phyloP scores from a whole-genome alignment of 1,140 invertebrate genomes.

The Drosophila subpulchrella region DNA sequence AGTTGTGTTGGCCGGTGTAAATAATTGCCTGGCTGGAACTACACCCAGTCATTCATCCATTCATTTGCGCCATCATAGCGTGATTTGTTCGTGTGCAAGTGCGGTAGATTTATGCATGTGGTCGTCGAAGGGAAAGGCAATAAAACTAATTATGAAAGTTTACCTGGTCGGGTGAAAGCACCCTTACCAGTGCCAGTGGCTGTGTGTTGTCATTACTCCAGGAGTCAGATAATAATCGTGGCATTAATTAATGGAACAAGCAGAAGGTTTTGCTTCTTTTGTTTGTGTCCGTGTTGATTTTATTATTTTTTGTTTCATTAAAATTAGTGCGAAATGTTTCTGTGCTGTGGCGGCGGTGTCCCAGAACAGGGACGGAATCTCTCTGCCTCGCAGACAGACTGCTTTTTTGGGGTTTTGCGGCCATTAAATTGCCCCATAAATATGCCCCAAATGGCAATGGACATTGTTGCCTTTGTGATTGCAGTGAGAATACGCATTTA shows the following conservation, averaged over 20 bases:
- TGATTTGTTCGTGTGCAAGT: constrained; percentile 56
- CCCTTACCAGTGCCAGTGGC: constrained; percentile 30
- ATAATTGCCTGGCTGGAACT: constrained; percentile 43
- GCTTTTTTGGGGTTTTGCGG: constrained; percentile 37
- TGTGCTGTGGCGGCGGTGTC: constrained; percentile 10
- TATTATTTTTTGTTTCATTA: constrained; percentile 52
- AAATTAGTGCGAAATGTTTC: constrained; percentile 39
- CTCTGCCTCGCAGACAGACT: constrained; percentile 8
- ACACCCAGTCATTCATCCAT: constrained; percentile 45
- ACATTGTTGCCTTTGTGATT: constrained; percentile 45
- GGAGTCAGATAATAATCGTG: constrained; percentile 63
- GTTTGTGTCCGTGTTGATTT: constrained; percentile 31
- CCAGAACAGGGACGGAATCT: constrained; percentile 11
- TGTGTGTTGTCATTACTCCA: constrained; percentile 31
- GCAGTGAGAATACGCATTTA: constrained; percentile 49
- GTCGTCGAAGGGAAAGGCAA: constrained; percentile 9
- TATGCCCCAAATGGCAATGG: constrained; percentile 49
- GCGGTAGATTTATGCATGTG: constrained; percentile 51
- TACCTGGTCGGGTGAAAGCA: constrained; percentile 46
- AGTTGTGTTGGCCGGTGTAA: constrained; percentile 42
- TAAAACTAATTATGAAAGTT: constrained; percentile 76
- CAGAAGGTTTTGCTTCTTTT: constrained; percentile 51
- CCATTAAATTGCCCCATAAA: constrained; percentile 48
- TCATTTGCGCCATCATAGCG: constrained; percentile 61
- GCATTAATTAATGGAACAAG: constrained; percentile 72